A percentile compares a stretch with the other conserved stretches of the same genome.
Evolutionary conservation across 2,797 vertebrate species (phyloP).

Genomic region (Galago senegalensis): DNA sequence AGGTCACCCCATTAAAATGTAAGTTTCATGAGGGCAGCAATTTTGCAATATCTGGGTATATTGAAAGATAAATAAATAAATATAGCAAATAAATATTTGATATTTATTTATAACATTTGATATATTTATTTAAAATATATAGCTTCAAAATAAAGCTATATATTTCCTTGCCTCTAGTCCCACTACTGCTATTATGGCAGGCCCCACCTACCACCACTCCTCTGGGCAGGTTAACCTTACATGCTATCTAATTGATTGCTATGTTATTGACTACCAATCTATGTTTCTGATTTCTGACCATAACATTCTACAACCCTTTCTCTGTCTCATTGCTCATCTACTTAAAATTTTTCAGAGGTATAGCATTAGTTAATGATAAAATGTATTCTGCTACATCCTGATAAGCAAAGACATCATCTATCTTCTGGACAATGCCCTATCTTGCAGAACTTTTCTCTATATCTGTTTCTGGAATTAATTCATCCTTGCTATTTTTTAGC

Average conservation of each 20-base stretch:
- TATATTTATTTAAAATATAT: too few relatives aligned
- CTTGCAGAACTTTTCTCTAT: not conserved
- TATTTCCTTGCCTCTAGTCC: not conserved
- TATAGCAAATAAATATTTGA: too few relatives aligned
- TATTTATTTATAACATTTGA: too few relatives aligned
- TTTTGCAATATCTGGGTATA: not conserved
- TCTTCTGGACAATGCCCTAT: not conserved
- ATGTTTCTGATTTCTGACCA: not conserved
- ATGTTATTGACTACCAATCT: not conserved
- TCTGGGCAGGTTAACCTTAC: not conserved
- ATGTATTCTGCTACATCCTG: not conserved
- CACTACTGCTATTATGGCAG: not conserved
- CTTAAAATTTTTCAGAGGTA: not conserved
- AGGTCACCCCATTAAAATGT: not conserved
- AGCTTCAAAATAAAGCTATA: slow-evolving; percentile 12
- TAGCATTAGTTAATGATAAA: not conserved
- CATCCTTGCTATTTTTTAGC: not conserved
- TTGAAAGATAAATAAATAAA: not conserved
- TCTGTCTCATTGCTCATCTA: not conserved
- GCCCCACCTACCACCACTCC: too few relatives aligned
- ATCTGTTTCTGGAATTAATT: not conserved
- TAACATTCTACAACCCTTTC: not conserved
- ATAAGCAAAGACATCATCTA: not conserved
- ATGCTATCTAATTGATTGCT: not conserved
- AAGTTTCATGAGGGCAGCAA: not conserved